Evolutionary conservation across 2,888 invertebrate species (phyloP), one percentile per base, ranked within the genome.

Genomic region (Brachyopa scutellaris): DNA sequence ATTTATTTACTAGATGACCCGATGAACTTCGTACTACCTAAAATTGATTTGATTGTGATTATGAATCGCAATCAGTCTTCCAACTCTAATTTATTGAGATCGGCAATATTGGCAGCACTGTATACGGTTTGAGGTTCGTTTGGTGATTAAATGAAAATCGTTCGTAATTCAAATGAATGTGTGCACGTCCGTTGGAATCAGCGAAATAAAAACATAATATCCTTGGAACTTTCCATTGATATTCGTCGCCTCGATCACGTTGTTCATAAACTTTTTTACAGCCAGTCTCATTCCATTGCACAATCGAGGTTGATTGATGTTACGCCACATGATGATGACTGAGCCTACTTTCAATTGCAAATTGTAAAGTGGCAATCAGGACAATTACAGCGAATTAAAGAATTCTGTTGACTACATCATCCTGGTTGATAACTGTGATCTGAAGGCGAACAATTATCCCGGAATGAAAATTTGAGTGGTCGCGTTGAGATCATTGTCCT

Each of bases 251-350:
- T 85, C 84, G 26, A 88, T 85, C 23, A 87, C 57, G 67, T 88
- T 86, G 42, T 55, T n/a, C n/a, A n/a, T n/a, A n/a, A n/a, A n/a
- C n/a, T n/a, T n/a, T n/a, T n/a, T n/a, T n/a, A n/a, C n/a, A 9
- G 78, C 84, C 23, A 87, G 73, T 38, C 86, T 69, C 0, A 85
- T 86, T 0, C 86, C 86, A 76, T 87, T 87, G 55, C 86, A 86
- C 5, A 87, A 69, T 49, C 67, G 73, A 33, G 83, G 86, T 72
- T 66, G 84, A 59, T 86, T 85, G 1, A 86, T 69, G 64, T 86
- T 86, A 23, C 85, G 67, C 47, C 85, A 47, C 80, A 86, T 62
- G 31, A 85, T 86, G 21, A 85, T 38, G 26, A 79, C 72, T 13
- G 84, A 84, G 38, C 86, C 87, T 38, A 87, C 72, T 73, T 87